These are phyloP conservation scores for Apostichopus japonicus DNA, from an alignment of 35 echinoderm and acorn worm genomes.

Conservation along the genomic window DNA sequence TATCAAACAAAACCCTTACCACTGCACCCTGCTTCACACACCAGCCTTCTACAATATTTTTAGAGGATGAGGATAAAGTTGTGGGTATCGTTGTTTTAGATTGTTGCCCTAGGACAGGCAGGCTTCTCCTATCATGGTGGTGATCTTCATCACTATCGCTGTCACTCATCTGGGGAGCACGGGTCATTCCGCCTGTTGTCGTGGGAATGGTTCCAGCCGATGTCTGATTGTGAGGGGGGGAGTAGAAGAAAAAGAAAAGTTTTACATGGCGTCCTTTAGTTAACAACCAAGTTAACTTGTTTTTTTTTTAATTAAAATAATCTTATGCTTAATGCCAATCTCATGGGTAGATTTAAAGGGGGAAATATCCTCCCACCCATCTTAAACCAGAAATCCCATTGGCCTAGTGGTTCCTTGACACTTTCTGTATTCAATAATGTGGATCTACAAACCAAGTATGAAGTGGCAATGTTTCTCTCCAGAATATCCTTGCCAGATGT, in stretches of 20 bases:
- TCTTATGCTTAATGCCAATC: no score
- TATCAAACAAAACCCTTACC: neutral
- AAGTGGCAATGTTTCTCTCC: no score
- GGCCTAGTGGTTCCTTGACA: no score
- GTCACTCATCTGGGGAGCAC: slow-evolving; percentile 2
- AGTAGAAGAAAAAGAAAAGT: neutral
- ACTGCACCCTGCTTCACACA: slow-evolving; percentile 48
- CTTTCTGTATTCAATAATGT: no score
- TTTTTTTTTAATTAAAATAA: no score
- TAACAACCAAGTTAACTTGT: no score
- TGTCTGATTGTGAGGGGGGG: neutral
- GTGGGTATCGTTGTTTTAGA: neutral
- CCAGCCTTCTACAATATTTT: slow-evolving; percentile 40
- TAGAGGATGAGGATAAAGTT: neutral
- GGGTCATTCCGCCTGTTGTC: neutral
- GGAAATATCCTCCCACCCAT: no score
- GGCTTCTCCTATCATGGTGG: slow-evolving; percentile 14
- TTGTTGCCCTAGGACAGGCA: neutral
- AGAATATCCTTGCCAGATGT: no score
- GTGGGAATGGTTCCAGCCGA: neutral
- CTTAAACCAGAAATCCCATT: no score
- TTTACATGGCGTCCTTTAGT: neutral
- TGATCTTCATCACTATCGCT: slow-evolving; percentile 31
- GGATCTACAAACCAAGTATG: no score
- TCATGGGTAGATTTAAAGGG: no score